phyloP scores from a whole-genome alignment of 2,113 vertebrate species.

The Parus major region DNA sequence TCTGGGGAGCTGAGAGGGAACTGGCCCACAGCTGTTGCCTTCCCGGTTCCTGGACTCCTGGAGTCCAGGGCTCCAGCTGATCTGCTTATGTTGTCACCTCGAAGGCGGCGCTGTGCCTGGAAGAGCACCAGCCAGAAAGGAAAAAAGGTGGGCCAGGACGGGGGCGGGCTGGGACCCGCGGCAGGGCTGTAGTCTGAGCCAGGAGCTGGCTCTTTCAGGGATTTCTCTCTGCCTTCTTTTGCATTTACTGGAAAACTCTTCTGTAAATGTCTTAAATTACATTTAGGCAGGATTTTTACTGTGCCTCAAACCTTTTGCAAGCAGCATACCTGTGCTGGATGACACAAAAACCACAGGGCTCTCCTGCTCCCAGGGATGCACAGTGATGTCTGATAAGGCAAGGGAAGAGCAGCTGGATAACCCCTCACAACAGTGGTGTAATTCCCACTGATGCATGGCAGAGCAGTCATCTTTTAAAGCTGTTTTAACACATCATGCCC shows the following conservation, averaged over 20 bases:
- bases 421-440: rapidly evolving
- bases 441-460: not conserved
- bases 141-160: not conserved
- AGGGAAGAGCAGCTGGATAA: not conserved
- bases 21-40: not conserved
- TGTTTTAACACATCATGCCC: not conserved
- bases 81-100: rapidly evolving
- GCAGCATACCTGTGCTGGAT: not conserved
- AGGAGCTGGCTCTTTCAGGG: not conserved
- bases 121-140: not conserved
- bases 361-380: rapidly evolving
- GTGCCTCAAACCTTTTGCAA: too few species aligned
- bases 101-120: rapidly evolving
- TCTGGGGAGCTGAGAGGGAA: rapidly evolving
- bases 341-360: rapidly evolving
- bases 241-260: not conserved
- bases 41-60: not conserved
- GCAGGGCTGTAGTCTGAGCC: rapidly evolving
- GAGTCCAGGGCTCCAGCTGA: rapidly evolving
- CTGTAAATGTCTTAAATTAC: not conserved
- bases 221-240: not conserved
- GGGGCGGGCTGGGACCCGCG: rapidly evolving
- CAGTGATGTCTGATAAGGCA: rapidly evolving
- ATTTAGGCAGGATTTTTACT: not conserved
- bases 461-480: not conserved